These are phyloP conservation scores for Rhynchomys soricoides DNA, from an alignment of 2,113 vertebrate genomes.

Conservation along the genomic window DNA sequence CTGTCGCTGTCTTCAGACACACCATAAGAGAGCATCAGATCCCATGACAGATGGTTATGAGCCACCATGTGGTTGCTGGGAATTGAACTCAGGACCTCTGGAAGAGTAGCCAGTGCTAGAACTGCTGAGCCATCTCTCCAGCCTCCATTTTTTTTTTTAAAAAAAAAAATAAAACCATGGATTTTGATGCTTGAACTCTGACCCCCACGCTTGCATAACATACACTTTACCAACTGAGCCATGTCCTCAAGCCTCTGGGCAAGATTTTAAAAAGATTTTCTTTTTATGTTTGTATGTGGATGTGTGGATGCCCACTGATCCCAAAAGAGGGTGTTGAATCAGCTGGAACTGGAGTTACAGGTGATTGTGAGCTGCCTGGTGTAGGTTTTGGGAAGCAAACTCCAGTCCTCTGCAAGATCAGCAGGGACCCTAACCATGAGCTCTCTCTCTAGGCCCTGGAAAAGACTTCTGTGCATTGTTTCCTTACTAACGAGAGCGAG, in stretches of 20 bases:
- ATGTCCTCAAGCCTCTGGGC: background rate
- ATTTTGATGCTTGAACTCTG: background rate
- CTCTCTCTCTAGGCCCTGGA: background rate
- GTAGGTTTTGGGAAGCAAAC: background rate
- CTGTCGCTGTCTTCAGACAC: too few relatives aligned
- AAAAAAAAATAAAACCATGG: too few relatives aligned
- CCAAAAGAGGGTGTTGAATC: too few relatives aligned
- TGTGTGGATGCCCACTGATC: background rate
- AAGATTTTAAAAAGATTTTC: background rate
- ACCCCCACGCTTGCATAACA: background rate
- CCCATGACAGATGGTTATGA: too few relatives aligned
- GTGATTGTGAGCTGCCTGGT: background rate
- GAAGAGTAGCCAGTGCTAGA: too few relatives aligned
- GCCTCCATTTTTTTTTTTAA: too few relatives aligned
- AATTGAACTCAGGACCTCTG: too few relatives aligned
- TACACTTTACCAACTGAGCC: background rate
- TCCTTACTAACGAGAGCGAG: background rate
- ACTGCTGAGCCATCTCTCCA: too few relatives aligned
- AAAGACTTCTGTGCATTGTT: background rate
- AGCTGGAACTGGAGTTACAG: background rate
- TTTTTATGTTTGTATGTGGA: background rate
- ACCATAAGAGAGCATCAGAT: too few relatives aligned
- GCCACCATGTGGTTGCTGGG: too few relatives aligned
- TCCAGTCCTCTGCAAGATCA: background rate
- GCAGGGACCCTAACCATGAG: background rate